Evolutionary conservation across 2,888 invertebrate genomes (phyloP), one percentile per base, ranked within the genome.

Genomic region (Antheraea yamamai): DNA sequence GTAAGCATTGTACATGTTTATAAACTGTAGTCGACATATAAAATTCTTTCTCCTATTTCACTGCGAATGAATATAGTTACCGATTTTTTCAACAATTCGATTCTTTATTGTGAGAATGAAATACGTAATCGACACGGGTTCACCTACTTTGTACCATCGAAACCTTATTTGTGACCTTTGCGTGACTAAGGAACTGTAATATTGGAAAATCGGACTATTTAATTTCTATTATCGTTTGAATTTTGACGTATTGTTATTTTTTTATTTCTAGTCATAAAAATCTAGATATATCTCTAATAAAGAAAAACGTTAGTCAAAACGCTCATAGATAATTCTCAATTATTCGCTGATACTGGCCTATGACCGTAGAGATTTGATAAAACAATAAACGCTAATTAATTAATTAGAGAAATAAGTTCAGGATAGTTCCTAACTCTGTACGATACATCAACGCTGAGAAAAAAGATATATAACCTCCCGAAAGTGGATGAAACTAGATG

Each of bases 141-240:
- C 85, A 84, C 85, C 87, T 89, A 86, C 84, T 86, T 88, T 89
- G 88, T 90, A 89, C 88, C 87, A 88, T 87, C 85, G 78, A 85
- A 83, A 81, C 83, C 80, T 80, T 76, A 74, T 73, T 77, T 81
- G 81, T 78, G 35, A 81, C 82, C 87, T 81, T 79, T 83, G 83
- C 81, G 73, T 79, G 80, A 80, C 79, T 77, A 52, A 73, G 74
- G 58, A 73, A 16, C 64, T 66, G 16, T 30, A 18, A 26, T 16
- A 16, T 66, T 26, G 14, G 4, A 30, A 66, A 66, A 66, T n/a
- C 8, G 8, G 23, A 8, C 20, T 10, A 23, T n/a, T 20, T 8
- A 52, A 14, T 52, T 52, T 20, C 18, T 20, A 55, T 20, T 55
- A 20, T 55, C 16, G 2, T 20, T 55, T 18, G 3, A 52, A 16